Evolutionary conservation across 2,797 vertebrate species (phyloP).

Genomic region (Lacerta bilineata): DNA sequence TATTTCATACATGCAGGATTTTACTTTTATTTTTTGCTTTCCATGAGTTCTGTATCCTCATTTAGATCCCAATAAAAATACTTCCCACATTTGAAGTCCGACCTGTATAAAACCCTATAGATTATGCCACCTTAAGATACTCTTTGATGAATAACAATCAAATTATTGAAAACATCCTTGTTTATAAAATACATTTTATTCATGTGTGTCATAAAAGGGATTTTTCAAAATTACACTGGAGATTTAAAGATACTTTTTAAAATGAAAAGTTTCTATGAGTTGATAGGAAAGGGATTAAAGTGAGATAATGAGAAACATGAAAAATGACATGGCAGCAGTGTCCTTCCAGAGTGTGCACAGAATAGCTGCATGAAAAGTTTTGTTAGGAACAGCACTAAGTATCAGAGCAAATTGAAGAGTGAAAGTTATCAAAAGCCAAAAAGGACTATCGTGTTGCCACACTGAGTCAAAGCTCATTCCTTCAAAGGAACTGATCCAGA

Average conservation of each 20-base stretch:
- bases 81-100: constrained; percentile 12
- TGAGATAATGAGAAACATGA: constrained; percentile 40
- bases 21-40: constrained; percentile 1
- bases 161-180: constrained; percentile 38
- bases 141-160: constrained; percentile 44
- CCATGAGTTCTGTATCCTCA: background rate
- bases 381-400: background rate
- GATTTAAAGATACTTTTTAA: constrained; percentile 9
- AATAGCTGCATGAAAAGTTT: background rate
- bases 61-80: constrained; percentile 34
- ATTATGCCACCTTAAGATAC: constrained; percentile 18
- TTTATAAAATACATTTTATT: constrained; percentile 27
- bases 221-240: constrained; percentile 1
- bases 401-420: background rate
- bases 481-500: background rate
- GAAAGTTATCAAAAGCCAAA: constrained; percentile 1
- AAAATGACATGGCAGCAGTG: constrained; percentile 30
- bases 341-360: background rate
- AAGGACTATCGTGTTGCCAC: background rate
- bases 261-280: constrained; percentile 30
- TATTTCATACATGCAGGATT: constrained; percentile 40
- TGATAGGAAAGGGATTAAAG: constrained; percentile 38
- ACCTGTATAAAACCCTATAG: constrained; percentile 18
- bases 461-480: background rate
- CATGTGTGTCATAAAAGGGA: background rate